Conservation (phyloP, 2,888 invertebrate genomes). For the Yponomeuta evonymella region DNA sequence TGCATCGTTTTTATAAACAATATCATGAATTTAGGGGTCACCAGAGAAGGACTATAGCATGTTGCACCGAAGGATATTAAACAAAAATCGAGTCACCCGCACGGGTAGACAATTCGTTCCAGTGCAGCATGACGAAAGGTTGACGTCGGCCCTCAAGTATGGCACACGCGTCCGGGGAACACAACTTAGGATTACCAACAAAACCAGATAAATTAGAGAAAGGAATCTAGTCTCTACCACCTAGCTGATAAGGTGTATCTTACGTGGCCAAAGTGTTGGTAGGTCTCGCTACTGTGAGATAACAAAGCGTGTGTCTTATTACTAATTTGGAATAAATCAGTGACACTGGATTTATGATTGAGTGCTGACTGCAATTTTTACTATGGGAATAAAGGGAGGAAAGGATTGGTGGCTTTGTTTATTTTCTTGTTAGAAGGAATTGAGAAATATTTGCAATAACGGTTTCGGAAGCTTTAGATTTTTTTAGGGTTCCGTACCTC, state of each 20-base stretch:
- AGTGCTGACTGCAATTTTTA: slow-evolving; percentile 3
- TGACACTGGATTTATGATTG: slow-evolving; percentile 39
- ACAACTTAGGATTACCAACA: slow-evolving; percentile 33
- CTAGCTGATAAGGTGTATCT: background rate
- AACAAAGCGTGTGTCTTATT: slow-evolving; percentile 19
- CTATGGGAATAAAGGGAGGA: background rate
- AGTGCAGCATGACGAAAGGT: slow-evolving; percentile 64
- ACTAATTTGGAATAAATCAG: slow-evolving; percentile 42
- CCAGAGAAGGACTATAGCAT: no score
- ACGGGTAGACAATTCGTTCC: slow-evolving; percentile 66
- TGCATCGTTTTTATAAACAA: no score
- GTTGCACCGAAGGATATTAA: no score
- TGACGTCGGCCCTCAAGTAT: slow-evolving; percentile 53
- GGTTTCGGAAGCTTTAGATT: no score
- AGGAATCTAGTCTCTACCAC: slow-evolving; percentile 25
- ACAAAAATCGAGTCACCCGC: slow-evolving; percentile 33
- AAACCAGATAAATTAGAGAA: slow-evolving; percentile 12
- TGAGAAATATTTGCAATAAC: no score
- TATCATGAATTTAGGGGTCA: no score
- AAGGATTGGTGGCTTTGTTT: background rate
- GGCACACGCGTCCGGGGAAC: slow-evolving; percentile 51
- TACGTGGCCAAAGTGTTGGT: background rate
- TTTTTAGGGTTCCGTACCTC: no score
- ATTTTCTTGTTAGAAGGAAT: background rate
- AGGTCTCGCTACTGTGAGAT: background rate